Percentiles rank a stretch among this genome's conserved stretches.
Evolutionary conservation across 2,113 vertebrate genomes (phyloP).

Genomic region (Xiphophorus maculatus): DNA sequence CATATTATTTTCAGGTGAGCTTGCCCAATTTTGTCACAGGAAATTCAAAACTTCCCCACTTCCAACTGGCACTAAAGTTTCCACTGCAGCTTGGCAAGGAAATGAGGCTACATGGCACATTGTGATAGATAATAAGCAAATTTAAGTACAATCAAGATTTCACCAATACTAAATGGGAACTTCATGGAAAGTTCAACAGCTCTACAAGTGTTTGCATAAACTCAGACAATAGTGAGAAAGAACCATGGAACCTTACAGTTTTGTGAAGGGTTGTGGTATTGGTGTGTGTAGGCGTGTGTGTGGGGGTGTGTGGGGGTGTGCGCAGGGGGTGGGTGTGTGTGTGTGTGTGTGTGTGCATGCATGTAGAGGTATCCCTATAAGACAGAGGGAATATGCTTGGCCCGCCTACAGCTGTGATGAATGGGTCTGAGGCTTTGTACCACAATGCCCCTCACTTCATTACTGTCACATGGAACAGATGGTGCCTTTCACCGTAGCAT

Average conservation of each 20-base stretch:
- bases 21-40: conserved; percentile 51
- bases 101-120: conserved; percentile 12
- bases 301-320: conserved; percentile 16
- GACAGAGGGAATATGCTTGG: conserved; percentile 77
- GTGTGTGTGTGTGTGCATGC: conserved; percentile 14
- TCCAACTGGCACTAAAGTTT: background rate
- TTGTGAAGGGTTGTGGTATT: conserved; percentile 3
- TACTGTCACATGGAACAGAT: conserved; percentile 86
- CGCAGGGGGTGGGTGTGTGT: conserved; percentile 27
- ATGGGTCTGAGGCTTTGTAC: conserved; percentile 78
- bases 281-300: conserved; percentile 9
- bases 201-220: conserved; percentile 45
- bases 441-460: conserved; percentile 84
- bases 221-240: conserved; percentile 12
- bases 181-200: conserved; percentile 11
- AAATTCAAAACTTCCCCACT: conserved; percentile 11
- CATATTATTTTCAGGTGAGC: conserved; percentile 26
- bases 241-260: conserved; percentile 21
- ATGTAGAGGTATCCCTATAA: conserved; percentile 75
- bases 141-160: conserved; percentile 9
- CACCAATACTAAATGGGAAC: background rate
- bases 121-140: conserved; percentile 51
- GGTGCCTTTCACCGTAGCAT: conserved; percentile 81
- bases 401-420: conserved; percentile 81
- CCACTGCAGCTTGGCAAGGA: background rate